Percentiles rank a stretch among this genome's conserved stretches.
Evolutionary conservation across 2,113 vertebrate species (phyloP).

Genomic region (Ceyx melanurus): DNA sequence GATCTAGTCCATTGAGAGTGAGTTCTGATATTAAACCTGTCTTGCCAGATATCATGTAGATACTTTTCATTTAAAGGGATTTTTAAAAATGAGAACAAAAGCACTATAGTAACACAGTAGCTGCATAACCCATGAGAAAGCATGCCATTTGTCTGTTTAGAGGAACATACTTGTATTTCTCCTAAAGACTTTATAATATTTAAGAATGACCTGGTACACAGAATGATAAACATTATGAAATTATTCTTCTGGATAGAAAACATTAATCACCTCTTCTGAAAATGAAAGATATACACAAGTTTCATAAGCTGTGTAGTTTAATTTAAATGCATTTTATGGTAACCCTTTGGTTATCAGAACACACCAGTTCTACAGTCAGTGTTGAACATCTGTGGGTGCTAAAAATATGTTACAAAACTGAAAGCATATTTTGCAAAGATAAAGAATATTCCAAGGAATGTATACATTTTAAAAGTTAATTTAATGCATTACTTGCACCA

Average conservation of each 20-base stretch:
- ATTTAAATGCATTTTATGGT: neutral
- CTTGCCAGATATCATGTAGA: conserved; percentile 24
- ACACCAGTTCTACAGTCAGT: neutral
- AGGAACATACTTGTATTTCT: neutral
- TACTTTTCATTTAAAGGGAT: neutral
- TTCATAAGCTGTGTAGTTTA: neutral
- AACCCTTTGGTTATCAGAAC: neutral
- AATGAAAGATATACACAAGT: neutral
- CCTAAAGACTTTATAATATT: neutral
- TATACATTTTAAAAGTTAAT: neutral
- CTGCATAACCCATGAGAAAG: conserved; percentile 5
- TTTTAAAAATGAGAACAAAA: conserved; percentile 40
- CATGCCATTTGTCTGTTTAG: neutral
- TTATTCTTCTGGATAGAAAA: neutral
- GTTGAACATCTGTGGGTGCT: neutral
- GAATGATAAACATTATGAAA: neutral
- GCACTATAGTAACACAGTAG: neutral
- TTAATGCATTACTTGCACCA: neutral
- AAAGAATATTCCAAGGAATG: neutral
- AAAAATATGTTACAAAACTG: neutral
- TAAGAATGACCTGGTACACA: neutral
- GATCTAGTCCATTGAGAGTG: neutral
- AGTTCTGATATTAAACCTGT: conserved; percentile 31
- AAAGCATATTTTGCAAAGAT: neutral
- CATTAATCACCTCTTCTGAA: neutral